These are phyloP conservation scores for Apodemus agrarius DNA, from an alignment of 2,797 vertebrate species.

Conservation along the genomic window DNA sequence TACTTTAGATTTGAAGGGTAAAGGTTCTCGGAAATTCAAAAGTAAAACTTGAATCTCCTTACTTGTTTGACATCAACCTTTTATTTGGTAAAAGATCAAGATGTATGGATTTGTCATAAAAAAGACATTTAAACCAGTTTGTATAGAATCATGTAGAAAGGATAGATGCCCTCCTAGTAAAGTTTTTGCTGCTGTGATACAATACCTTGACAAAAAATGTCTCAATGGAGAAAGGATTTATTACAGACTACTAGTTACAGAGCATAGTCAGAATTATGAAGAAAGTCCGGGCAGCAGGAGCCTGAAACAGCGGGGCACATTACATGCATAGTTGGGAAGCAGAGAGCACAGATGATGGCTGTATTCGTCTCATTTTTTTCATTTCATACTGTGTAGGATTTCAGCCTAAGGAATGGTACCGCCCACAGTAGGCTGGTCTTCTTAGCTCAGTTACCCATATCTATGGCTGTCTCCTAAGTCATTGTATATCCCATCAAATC, in stretches of 20 bases:
- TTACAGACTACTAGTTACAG: background rate
- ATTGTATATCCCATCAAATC: background rate
- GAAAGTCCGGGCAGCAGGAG: background rate
- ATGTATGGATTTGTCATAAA: background rate
- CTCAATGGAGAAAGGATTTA: background rate
- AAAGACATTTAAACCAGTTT: conserved; percentile 5
- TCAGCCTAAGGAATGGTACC: background rate
- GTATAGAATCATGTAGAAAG: background rate
- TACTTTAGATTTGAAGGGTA: background rate
- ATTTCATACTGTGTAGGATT: background rate
- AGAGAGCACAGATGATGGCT: background rate
- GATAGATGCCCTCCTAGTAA: background rate
- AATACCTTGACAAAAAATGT: background rate
- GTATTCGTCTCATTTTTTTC: background rate
- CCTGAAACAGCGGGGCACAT: background rate
- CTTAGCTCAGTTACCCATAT: background rate
- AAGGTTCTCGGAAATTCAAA: background rate
- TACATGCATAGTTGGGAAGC: background rate
- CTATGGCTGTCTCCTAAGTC: background rate
- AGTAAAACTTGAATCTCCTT: background rate
- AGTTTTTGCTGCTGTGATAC: background rate
- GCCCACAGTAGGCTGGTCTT: background rate
- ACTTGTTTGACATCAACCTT: background rate
- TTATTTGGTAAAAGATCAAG: background rate
- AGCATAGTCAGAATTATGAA: background rate